These are phyloP conservation scores for Sepiola atlantica DNA, from an alignment of 2,888 invertebrate species.

Conservation along the genomic window DNA sequence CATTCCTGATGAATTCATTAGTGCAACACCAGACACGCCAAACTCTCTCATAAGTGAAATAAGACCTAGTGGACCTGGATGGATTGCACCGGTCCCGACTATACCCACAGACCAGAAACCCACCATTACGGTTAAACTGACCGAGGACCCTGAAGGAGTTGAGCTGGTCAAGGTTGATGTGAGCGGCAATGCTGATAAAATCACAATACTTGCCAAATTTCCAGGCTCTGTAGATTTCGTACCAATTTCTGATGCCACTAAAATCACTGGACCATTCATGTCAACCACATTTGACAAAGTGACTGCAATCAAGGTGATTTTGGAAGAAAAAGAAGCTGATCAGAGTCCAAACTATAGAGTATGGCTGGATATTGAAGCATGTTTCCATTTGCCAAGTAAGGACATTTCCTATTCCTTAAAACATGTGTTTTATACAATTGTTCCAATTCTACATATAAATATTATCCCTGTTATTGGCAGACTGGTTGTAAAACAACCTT, in stretches of 20 bases:
- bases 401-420: too few species aligned
- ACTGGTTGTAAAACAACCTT: background rate
- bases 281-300: background rate
- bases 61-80: background rate
- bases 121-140: background rate
- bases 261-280: background rate
- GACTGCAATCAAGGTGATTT: background rate
- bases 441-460: background rate
- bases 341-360: too few species aligned
- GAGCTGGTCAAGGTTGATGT: background rate
- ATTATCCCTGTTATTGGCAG: too few species aligned
- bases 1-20: constrained; percentile 23
- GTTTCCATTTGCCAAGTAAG: too few species aligned
- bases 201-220: background rate
- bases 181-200: background rate
- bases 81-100: background rate
- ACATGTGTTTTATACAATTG: background rate
- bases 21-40: constrained; percentile 25
- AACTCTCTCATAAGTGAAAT: background rate
- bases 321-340: too few species aligned
- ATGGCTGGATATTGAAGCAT: too few species aligned
- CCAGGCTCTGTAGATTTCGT: constrained; percentile 37
- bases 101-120: background rate
- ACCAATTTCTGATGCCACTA: background rate
- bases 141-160: constrained; percentile 16